These are phyloP conservation scores for Drosophila suzukii DNA, from an alignment of 1,140 invertebrate species.

Conservation along the genomic window DNA sequence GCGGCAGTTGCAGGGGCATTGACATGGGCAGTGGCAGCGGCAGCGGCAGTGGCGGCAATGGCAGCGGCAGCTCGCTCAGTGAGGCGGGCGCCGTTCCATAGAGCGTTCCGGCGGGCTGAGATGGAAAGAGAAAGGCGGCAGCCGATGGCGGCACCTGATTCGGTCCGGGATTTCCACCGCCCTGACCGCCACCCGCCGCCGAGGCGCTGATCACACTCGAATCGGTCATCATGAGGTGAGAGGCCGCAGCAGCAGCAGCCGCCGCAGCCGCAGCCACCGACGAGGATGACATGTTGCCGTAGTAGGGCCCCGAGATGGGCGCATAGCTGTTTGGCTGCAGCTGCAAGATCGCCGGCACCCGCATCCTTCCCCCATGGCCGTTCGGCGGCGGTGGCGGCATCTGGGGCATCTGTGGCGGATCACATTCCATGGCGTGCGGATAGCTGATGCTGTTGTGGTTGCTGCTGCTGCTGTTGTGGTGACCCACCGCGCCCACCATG, in stretches of 20 bases:
- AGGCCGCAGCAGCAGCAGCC: constrained; percentile 68
- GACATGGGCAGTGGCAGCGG: constrained; percentile 49
- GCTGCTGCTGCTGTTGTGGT: constrained; percentile 8
- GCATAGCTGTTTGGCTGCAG: constrained; percentile 47
- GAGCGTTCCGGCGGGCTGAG: constrained; percentile 32
- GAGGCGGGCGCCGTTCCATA: constrained; percentile 40
- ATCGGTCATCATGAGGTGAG: constrained; percentile 83
- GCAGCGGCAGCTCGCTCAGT: constrained; percentile 52
- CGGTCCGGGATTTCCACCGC: constrained; percentile 35
- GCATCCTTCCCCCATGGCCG: constrained; percentile 55
- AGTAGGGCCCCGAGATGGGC: constrained; percentile 57
- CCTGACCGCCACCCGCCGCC: constrained; percentile 54
- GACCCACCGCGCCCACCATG: constrained; percentile 20
- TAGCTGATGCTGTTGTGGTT: constrained; percentile 59
- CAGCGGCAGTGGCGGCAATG: constrained; percentile 59
- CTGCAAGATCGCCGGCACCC: constrained; percentile 45
- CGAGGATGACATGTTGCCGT: constrained; percentile 44
- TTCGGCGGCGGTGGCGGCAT: constrained; percentile 60
- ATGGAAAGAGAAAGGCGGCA: constrained; percentile 41
- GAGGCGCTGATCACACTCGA: constrained; percentile 81
- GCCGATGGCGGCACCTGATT: constrained; percentile 41
- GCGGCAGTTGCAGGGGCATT: constrained; percentile 34
- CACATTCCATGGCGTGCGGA: constrained; percentile 84
- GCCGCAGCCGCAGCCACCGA: constrained; percentile 36
- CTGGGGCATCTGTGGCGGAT: constrained; percentile 71